Evolutionary conservation across 2,797 vertebrate species (phyloP).

Genomic region (Poeciliopsis paucimaculata): DNA sequence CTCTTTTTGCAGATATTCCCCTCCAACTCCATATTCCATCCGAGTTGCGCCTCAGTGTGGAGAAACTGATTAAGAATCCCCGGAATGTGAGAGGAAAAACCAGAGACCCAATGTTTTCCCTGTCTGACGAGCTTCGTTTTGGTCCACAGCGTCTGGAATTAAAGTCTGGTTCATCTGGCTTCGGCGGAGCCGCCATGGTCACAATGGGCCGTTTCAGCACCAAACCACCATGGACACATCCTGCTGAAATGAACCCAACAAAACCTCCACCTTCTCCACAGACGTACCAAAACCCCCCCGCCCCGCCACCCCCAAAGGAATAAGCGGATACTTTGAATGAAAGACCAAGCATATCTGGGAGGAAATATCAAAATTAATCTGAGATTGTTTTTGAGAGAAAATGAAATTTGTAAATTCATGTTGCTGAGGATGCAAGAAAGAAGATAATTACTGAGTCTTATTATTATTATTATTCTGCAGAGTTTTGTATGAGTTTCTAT

Average conservation of each 20-base stretch:
- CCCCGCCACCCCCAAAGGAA: too few species aligned
- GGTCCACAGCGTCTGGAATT: constrained; percentile 15
- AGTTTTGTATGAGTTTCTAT: constrained; percentile 36
- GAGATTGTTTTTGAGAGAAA: neutral
- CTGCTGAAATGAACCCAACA: constrained; percentile 32
- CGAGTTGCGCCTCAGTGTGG: constrained; percentile 5
- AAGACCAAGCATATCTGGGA: neutral
- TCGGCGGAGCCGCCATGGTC: constrained; percentile 42
- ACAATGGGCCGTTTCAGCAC: constrained; percentile 21
- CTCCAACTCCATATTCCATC: constrained; percentile 11
- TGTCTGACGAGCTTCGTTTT: constrained; percentile 10
- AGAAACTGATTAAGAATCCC: neutral
- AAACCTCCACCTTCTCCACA: constrained; percentile 22
- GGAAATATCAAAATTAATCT: neutral
- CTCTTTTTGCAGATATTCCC: neutral
- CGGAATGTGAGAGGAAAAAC: neutral
- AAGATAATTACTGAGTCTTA: neutral
- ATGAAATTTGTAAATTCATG: too few species aligned
- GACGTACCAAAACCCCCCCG: neutral
- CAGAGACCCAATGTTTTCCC: neutral
- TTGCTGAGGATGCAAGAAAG: neutral
- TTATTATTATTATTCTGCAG: constrained; percentile 3
- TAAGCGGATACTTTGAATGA: neutral
- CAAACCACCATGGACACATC: constrained; percentile 37
- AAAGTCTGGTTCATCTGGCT: constrained; percentile 14